These are phyloP conservation scores for Edolisoma coerulescens DNA, from an alignment of 2,113 vertebrate genomes.

Conservation along the genomic window DNA sequence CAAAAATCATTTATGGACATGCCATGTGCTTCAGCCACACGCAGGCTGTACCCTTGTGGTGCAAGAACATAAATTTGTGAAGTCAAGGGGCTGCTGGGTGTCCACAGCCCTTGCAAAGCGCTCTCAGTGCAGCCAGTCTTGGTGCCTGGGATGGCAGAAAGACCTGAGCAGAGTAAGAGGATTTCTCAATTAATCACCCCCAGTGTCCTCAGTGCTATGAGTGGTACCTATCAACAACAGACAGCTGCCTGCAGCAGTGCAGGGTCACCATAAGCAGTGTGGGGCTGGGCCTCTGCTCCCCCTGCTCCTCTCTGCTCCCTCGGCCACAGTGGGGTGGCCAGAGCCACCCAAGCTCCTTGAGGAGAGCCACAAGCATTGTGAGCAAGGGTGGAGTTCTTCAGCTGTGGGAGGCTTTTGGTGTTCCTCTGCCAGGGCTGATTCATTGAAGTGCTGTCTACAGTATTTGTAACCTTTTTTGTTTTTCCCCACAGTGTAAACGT, in stretches of 20 bases:
- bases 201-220: fast-evolving
- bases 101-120: background rate
- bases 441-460: background rate
- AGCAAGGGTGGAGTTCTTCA: background rate
- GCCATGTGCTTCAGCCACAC: fast-evolving
- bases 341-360: background rate
- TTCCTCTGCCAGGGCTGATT: background rate
- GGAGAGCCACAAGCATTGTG: background rate
- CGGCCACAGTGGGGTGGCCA: fast-evolving
- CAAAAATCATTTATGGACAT: background rate
- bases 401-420: background rate
- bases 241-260: background rate
- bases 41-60: no score
- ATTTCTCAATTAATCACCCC: background rate
- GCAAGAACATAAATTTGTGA: background rate
- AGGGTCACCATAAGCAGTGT: fast-evolving
- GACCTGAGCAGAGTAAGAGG: background rate
- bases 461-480: background rate
- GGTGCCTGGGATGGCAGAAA: background rate
- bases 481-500: background rate
- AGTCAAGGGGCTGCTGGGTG: background rate
- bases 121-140: fast-evolving
- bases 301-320: background rate
- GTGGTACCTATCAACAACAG: background rate
- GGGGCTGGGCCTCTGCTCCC: background rate